phyloP scores from a whole-genome alignment of 2,113 vertebrate species.

The Nycticebus coucang region DNA sequence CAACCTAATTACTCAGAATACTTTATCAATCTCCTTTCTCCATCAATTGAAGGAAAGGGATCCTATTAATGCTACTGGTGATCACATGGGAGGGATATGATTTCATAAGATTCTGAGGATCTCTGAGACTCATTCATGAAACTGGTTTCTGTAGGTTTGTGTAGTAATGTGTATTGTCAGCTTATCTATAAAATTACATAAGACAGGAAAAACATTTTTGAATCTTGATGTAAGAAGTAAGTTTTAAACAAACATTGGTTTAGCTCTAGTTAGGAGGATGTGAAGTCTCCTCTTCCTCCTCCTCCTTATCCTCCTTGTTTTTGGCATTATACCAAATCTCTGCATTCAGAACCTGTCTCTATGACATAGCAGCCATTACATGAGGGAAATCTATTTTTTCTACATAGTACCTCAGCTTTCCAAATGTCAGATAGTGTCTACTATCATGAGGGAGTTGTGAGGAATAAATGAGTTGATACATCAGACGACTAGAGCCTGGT shows the following conservation, averaged over 20 bases:
- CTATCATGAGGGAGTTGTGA: not conserved
- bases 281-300: accelerated
- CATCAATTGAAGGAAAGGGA: not conserved
- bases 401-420: not conserved
- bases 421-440: not conserved
- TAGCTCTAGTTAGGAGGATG: not conserved
- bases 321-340: not conserved
- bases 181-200: not conserved
- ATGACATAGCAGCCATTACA: not conserved
- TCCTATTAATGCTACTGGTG: not conserved
- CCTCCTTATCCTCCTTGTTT: too few species aligned
- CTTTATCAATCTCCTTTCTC: not conserved
- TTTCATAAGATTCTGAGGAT: not conserved
- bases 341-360: not conserved
- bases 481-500: not conserved
- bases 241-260: not conserved
- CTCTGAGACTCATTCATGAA: not conserved
- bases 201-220: not conserved
- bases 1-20: not conserved
- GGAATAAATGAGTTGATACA: not conserved
- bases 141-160: not conserved
- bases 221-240: not conserved
- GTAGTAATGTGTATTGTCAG: accelerated
- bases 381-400: not conserved
- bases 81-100: too few species aligned